A percentile compares a stretch with the other conserved stretches of the same genome.
These are phyloP conservation scores for Spheniscus mendiculus DNA, from an alignment of 2,113 vertebrate genomes.

Conservation along the genomic window DNA sequence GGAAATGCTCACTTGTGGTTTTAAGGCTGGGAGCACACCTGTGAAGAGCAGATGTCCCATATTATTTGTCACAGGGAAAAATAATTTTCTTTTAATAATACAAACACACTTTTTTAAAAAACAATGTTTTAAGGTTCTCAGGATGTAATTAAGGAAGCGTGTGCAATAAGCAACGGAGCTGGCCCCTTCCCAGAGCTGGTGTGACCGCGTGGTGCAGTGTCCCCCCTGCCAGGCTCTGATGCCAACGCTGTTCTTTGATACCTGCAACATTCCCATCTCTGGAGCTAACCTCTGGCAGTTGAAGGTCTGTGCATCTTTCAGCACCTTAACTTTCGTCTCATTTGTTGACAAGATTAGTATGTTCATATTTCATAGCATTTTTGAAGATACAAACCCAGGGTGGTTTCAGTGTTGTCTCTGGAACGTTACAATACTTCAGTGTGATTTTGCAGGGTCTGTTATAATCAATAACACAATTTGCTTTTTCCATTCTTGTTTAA, in stretches of 20 bases:
- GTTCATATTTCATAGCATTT: background rate
- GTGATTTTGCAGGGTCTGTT: background rate
- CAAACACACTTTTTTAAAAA: background rate
- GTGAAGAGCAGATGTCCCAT: background rate
- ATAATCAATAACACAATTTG: background rate
- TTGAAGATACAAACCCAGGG: background rate
- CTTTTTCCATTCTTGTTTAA: background rate
- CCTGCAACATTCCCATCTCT: background rate
- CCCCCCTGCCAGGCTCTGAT: background rate
- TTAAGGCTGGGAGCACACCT: background rate
- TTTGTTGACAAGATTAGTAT: background rate
- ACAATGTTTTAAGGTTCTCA: background rate
- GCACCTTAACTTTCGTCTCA: background rate
- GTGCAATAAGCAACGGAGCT: background rate
- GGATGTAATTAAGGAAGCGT: no score
- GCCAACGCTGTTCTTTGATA: background rate
- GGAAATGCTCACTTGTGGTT: background rate
- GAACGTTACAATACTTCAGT: background rate
- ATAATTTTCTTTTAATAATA: background rate
- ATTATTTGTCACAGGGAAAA: background rate
- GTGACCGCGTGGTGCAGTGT: accelerated
- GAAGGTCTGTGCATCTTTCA: background rate
- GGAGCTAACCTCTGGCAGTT: background rate
- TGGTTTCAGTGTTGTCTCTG: background rate
- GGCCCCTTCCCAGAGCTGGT: background rate